These are phyloP conservation scores for Tetrax tetrax DNA, from an alignment of 2,113 vertebrate species.

Conservation along the genomic window DNA sequence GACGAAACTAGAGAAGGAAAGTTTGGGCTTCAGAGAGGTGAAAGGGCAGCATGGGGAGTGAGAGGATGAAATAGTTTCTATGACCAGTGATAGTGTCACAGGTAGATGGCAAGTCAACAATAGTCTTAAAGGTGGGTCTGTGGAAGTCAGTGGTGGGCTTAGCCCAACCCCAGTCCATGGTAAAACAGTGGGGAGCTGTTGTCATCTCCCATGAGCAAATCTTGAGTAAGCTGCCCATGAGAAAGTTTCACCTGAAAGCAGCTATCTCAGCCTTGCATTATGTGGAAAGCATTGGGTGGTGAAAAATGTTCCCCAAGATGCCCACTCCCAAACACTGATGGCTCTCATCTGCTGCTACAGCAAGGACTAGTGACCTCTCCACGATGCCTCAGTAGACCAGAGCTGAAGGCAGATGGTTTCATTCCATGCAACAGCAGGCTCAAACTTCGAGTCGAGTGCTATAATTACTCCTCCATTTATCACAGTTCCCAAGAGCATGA, in stretches of 20 bases:
- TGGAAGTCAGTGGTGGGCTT: background rate
- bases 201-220: background rate
- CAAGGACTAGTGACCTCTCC: background rate
- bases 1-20: background rate
- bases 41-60: background rate
- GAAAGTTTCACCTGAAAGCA: background rate
- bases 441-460: background rate
- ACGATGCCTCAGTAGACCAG: no score
- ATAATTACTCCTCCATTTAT: background rate
- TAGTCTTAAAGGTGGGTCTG: background rate
- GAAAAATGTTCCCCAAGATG: fast-evolving
- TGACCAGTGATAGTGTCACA: background rate
- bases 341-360: background rate
- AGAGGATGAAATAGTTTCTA: background rate
- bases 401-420: background rate
- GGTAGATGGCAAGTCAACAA: background rate
- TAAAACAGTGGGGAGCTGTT: background rate
- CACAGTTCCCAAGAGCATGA: background rate
- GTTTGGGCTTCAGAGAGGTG: background rate
- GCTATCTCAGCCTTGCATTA: background rate
- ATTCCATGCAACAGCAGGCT: background rate
- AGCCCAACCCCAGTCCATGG: background rate
- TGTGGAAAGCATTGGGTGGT: background rate
- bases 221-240: background rate
- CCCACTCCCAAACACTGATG: background rate